A percentile compares a stretch with the other conserved stretches of the same genome.
phyloP scores from a whole-genome alignment of 2,113 vertebrate genomes.

The Python bivittatus region DNA sequence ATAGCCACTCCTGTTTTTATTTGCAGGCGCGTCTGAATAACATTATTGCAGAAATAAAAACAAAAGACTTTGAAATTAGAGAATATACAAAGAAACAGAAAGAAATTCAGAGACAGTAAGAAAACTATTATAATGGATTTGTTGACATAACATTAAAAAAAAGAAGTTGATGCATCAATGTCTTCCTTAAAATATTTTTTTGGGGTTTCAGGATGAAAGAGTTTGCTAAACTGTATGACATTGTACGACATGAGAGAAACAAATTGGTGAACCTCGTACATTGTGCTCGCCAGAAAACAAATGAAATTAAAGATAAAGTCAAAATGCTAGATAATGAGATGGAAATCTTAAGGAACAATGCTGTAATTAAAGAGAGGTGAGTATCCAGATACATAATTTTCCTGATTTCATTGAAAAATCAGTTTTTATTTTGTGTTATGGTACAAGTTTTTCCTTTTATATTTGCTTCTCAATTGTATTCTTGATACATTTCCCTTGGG shows the following conservation, averaged over 20 bases:
- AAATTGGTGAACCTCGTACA: slow-evolving; percentile 83
- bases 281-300: slow-evolving; percentile 75
- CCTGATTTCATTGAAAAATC: background rate
- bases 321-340: slow-evolving; percentile 81
- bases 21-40: slow-evolving; percentile 81
- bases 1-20: slow-evolving; percentile 39
- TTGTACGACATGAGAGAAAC: slow-evolving; percentile 80
- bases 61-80: slow-evolving; percentile 80
- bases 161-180: slow-evolving; percentile 5
- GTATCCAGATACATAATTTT: slow-evolving; percentile 10
- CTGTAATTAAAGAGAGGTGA: slow-evolving; percentile 83
- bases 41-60: slow-evolving; percentile 78
- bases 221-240: slow-evolving; percentile 75
- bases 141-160: background rate
- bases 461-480: background rate
- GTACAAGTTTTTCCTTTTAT: background rate
- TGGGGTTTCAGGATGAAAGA: slow-evolving; percentile 76
- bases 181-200: slow-evolving; percentile 40
- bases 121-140: slow-evolving; percentile 5
- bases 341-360: slow-evolving; percentile 79
- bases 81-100: slow-evolving; percentile 78
- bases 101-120: slow-evolving; percentile 83
- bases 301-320: slow-evolving; percentile 76
- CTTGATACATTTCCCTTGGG: background rate
- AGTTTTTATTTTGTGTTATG: background rate